Evolutionary conservation across 1,140 invertebrate species (phyloP).

Genomic region (Plectus sambesii): DNA sequence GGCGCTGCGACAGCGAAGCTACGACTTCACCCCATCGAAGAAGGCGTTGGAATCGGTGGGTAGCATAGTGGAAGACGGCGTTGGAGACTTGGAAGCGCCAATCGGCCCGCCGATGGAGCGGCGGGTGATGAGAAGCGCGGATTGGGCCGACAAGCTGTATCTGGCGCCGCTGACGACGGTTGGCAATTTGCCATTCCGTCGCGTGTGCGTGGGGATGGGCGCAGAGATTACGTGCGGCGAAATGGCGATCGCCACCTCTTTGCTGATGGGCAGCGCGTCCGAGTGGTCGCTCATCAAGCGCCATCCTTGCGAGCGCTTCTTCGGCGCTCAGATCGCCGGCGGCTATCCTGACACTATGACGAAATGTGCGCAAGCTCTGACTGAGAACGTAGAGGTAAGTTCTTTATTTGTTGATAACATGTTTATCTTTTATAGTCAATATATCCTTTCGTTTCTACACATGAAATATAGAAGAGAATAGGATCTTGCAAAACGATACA

Average conservation of each 20-base stretch:
- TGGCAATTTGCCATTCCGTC: conserved; percentile 89
- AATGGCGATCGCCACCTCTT: conserved; percentile 76
- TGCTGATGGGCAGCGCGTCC: conserved; percentile 73
- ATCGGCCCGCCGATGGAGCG: conserved; percentile 27
- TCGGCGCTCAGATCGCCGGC: conserved; percentile 84
- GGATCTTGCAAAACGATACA: no score
- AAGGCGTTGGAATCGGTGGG: conserved; percentile 34
- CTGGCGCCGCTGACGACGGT: conserved; percentile 90
- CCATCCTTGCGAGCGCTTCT: conserved; percentile 78
- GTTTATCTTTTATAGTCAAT: background rate
- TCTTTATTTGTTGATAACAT: background rate
- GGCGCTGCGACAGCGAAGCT: conserved; percentile 66
- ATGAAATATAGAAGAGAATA: no score
- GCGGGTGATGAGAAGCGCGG: conserved; percentile 51
- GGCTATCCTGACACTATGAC: conserved; percentile 75
- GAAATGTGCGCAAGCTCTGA: conserved; percentile 71
- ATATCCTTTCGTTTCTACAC: no score
- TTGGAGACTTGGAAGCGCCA: conserved; percentile 12
- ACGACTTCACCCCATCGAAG: conserved; percentile 61
- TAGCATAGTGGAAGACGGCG: conserved; percentile 32
- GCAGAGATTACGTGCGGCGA: conserved; percentile 95
- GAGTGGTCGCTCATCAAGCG: conserved; percentile 83
- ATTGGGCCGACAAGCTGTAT: conserved; percentile 76
- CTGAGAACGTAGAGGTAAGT: conserved; percentile 62
- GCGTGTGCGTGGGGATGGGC: conserved; percentile 86